Percentiles rank a stretch among this genome's conserved stretches.
Evolutionary conservation across 2,888 invertebrate species (phyloP).

Genomic region (Subacronicta megacephala): DNA sequence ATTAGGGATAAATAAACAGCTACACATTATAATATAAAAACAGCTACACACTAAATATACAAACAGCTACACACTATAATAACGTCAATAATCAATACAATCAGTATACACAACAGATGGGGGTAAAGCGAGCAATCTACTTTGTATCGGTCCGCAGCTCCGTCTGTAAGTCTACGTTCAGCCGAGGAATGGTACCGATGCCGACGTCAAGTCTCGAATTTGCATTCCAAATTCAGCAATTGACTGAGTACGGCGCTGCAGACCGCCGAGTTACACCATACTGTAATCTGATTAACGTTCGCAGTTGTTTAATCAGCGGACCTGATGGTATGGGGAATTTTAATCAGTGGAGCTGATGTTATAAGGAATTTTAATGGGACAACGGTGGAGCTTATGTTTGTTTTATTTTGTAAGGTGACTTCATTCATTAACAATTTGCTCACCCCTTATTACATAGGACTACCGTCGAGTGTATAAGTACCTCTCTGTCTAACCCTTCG

Average conservation of each 20-base stretch:
- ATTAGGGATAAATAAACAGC: too few species aligned
- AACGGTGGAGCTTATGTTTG: not conserved
- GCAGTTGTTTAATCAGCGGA: constrained; percentile 20
- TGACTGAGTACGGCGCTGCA: constrained; percentile 71
- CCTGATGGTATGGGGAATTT: constrained; percentile 6
- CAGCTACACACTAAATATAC: too few species aligned
- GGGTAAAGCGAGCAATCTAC: constrained; percentile 36
- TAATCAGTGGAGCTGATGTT: not conserved
- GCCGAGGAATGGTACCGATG: constrained; percentile 65
- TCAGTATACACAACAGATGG: constrained; percentile 12
- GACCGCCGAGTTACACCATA: constrained; percentile 62
- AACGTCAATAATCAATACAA: constrained; percentile 4
- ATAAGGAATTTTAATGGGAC: not conserved
- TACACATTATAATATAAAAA: too few species aligned
- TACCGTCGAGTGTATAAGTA: too few species aligned
- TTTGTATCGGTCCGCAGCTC: constrained; percentile 43
- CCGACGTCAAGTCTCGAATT: constrained; percentile 76
- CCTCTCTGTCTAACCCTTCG: too few species aligned
- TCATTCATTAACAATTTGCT: too few species aligned
- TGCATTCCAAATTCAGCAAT: constrained; percentile 83
- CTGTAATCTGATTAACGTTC: constrained; percentile 44
- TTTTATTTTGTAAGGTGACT: too few species aligned
- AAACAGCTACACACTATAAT: too few species aligned
- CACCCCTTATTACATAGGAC: too few species aligned
- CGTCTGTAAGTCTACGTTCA: constrained; percentile 48